Conservation (phyloP, 2,888 invertebrate genomes). For the Athripsodes cinereus region DNA sequence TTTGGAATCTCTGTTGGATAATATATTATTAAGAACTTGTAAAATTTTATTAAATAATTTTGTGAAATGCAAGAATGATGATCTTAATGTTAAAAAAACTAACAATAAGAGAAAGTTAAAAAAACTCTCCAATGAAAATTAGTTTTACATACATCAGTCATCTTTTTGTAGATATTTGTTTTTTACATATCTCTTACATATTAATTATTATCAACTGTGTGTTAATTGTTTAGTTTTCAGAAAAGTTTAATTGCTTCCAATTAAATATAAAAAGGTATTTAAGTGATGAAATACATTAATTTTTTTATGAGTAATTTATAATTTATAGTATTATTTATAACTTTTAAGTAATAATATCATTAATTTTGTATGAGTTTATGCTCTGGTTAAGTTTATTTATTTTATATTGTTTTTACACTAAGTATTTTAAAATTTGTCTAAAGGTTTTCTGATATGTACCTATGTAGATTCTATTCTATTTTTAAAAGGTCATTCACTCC, state of each 20-base stretch:
- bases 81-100: background rate
- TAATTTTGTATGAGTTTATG: background rate
- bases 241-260: background rate
- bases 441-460: too few species aligned
- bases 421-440: background rate
- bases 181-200: too few species aligned
- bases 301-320: background rate
- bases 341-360: background rate
- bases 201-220: too few species aligned
- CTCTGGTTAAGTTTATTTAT: background rate
- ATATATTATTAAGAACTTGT: conserved; percentile 1
- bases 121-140: background rate
- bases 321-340: too few species aligned
- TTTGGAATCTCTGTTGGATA: background rate
- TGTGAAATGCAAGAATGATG: background rate
- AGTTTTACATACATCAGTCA: background rate
- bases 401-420: background rate
- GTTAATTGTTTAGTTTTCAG: too few species aligned
- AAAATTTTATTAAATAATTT: background rate
- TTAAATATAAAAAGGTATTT: background rate
- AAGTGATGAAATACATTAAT: background rate
- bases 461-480: too few species aligned
- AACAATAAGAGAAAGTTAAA: background rate
- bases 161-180: too few species aligned
- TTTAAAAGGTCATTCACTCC: too few species aligned